Base-by-base conservation (phyloP, 1,140 invertebrate genomes). In the Brachystomella parvula region DNA sequence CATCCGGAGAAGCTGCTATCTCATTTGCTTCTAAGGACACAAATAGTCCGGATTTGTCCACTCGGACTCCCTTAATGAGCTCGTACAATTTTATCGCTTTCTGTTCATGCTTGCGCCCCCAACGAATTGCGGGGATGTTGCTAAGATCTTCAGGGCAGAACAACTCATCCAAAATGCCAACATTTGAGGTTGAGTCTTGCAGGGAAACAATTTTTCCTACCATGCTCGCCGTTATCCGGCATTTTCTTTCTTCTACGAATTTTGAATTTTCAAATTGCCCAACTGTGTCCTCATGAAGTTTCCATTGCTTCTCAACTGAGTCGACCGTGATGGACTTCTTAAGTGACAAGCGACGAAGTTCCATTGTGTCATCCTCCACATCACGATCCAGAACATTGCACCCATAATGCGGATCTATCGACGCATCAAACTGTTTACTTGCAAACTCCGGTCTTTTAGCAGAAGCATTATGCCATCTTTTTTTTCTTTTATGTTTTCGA, bases 1-100 rank as follows among this genome's bases (percentile, higher is more conserved):
- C 78, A 75, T 81, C 78, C 26, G 78, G 78, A 1, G 74, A 73
- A 15, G 76, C 77, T 39, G 71, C 78, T 3, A 82, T 60, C 59
- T 68, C 76, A 2, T 74, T 74, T 12, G 69, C 31, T 60, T 77
- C 66, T 6, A 61, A 24, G 67, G 76, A 74, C 35, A 80, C 73
- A 66, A 77, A 77, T 1, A 81, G 71, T 9, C 78, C 77, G 66
- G 76, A 77, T 47, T 67, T 60, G 49, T 69, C 57, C 12, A 77
- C 71, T 63, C 71, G 67, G 29, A 72, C 66, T 30, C 66, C 62
- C 6, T 58, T 58, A 3, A 30, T 6, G 15, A 24, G 1, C 26
- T 66, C 64, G 29, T 47, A 66, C 1, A 33, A 21, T 6, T 1
- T n/a, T 12, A 66, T 66, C 19, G 64, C 58, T 24, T 30, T 33